Evolutionary conservation across 2,888 invertebrate genomes (phyloP).

Genomic region (Cantharis nigra): DNA sequence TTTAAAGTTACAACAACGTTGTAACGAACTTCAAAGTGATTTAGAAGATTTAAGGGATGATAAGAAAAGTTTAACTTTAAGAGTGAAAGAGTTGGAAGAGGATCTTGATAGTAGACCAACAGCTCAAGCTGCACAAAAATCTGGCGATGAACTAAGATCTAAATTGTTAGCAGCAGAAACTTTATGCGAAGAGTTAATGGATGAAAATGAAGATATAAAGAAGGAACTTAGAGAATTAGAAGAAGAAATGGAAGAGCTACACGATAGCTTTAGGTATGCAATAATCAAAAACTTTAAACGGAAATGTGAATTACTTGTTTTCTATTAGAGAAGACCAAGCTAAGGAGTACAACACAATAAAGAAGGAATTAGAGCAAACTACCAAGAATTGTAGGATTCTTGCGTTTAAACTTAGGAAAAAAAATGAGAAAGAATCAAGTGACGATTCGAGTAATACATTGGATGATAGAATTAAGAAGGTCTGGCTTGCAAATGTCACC

Average conservation of each 20-base stretch:
- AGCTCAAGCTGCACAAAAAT: constrained; percentile 62
- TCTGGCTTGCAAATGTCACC: constrained; percentile 37
- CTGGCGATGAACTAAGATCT: constrained; percentile 74
- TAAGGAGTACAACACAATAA: constrained; percentile 91
- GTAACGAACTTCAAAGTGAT: constrained; percentile 82
- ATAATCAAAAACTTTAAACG: not conserved
- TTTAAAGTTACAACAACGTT: constrained; percentile 80
- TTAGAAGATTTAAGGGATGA: constrained; percentile 81
- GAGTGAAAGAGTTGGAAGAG: constrained; percentile 75
- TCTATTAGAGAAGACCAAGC: constrained; percentile 88
- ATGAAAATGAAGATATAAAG: constrained; percentile 94
- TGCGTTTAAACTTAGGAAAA: constrained; percentile 96
- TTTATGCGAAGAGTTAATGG: constrained; percentile 91
- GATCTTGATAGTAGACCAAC: constrained; percentile 65
- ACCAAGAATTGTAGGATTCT: constrained; percentile 98
- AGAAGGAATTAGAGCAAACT: constrained; percentile 94
- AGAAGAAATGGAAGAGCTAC: constrained; percentile 98
- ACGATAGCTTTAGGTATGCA: constrained; percentile 86
- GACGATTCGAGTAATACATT: constrained; percentile 37
- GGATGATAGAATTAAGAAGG: constrained; percentile 69
- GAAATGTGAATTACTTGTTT: not conserved
- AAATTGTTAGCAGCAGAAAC: constrained; percentile 90
- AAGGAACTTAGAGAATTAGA: constrained; percentile 91
- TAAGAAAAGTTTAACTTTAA: constrained; percentile 72
- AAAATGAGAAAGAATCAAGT: constrained; percentile 62